A percentile compares a stretch with the other conserved stretches of the same genome.
Conservation (phyloP, 2,113 vertebrate genomes). For the Dryoscopus gambensis region DNA sequence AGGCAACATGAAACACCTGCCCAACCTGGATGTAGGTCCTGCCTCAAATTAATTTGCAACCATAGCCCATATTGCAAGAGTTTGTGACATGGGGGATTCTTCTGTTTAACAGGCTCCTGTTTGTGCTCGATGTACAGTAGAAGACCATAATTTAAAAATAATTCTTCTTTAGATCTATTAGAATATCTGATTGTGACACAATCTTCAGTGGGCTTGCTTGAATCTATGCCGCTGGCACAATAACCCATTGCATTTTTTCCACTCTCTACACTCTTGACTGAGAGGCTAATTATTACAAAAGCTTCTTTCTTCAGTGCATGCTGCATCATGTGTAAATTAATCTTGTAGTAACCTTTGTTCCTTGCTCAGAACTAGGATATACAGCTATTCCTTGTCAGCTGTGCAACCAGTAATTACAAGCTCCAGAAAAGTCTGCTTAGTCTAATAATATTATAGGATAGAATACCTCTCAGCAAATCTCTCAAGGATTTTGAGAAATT, state of each 20-base stretch:
- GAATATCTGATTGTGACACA: not conserved
- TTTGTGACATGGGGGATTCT: not conserved
- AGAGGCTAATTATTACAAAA: constrained; percentile 27
- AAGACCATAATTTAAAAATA: not conserved
- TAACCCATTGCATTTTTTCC: not conserved
- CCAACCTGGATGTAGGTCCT: not conserved
- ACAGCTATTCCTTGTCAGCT: not conserved
- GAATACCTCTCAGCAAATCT: not conserved
- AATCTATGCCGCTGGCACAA: not conserved
- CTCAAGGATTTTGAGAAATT: not conserved
- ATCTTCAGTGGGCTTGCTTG: not conserved
- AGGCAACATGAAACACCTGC: not conserved
- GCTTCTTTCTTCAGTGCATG: not conserved
- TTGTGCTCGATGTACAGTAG: not conserved
- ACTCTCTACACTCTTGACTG: not conserved
- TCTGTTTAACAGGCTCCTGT: not conserved
- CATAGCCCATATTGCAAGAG: not conserved
- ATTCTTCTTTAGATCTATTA: not conserved
- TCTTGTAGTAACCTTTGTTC: not conserved
- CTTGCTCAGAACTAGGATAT: not conserved
- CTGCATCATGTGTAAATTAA: not conserved
- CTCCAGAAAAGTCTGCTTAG: not conserved
- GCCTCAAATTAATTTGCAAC: not conserved
- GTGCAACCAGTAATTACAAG: not conserved
- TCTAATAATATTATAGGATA: not conserved